Percentiles rank a stretch among this genome's conserved stretches.
These are phyloP conservation scores for Spinibarbus caldwelli DNA, from an alignment of 2,797 vertebrate genomes.

Conservation along the genomic window DNA sequence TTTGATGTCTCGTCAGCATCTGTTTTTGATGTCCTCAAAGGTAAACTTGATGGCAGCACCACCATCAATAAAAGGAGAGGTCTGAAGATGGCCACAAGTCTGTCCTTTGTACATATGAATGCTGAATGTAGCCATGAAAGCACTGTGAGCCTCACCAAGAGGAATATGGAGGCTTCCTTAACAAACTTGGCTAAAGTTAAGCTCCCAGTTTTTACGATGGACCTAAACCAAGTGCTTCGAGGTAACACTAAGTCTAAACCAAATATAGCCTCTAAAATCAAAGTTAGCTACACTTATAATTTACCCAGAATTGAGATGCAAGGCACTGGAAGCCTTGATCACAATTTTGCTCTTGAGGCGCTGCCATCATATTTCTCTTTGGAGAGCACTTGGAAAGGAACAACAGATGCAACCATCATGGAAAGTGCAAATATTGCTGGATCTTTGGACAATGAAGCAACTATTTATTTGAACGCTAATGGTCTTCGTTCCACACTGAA, in stretches of 20 bases:
- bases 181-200: conserved; percentile 78
- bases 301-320: conserved; percentile 68
- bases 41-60: conserved; percentile 86
- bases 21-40: conserved; percentile 84
- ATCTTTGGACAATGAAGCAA: conserved; percentile 77
- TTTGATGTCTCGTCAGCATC: conserved; percentile 83
- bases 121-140: conserved; percentile 85
- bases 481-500: conserved; percentile 78
- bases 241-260: conserved; percentile 87
- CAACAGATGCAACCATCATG: conserved; percentile 76
- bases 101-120: conserved; percentile 82
- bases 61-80: conserved; percentile 86
- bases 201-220: conserved; percentile 77
- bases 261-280: conserved; percentile 79
- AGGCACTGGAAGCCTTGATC: conserved; percentile 79
- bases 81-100: conserved; percentile 84
- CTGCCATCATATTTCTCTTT: conserved; percentile 83
- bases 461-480: conserved; percentile 82
- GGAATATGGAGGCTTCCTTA: conserved; percentile 79
- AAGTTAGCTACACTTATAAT: conserved; percentile 81
- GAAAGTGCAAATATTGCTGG: conserved; percentile 74
- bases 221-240: conserved; percentile 84
- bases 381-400: conserved; percentile 77
- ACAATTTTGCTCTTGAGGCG: conserved; percentile 81
- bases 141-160: conserved; percentile 83